These are phyloP conservation scores for Caenorhabditis sp. DNA, from an alignment of 2,888 invertebrate genomes.

Conservation along the genomic window DNA sequence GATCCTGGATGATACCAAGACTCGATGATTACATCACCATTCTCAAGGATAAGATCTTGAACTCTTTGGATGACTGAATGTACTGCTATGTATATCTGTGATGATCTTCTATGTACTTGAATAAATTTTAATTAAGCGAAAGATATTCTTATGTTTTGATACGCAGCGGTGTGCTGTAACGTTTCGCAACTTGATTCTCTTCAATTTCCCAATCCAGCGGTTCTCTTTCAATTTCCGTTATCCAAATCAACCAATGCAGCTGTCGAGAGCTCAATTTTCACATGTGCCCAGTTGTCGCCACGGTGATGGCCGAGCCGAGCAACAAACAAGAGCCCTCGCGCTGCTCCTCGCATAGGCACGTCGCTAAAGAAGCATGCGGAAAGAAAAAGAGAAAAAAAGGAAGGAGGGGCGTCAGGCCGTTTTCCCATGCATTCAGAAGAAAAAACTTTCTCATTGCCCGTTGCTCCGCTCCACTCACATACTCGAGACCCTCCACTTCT, in stretches of 20 bases:
- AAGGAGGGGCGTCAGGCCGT: slow-evolving; percentile 39
- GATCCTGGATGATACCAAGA: no score
- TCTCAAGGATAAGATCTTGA: no score
- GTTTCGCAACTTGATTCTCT: no score
- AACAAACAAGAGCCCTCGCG: slow-evolving; percentile 28
- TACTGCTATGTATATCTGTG: no score
- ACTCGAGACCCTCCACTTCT: slow-evolving; percentile 22
- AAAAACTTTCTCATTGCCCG: slow-evolving; percentile 56
- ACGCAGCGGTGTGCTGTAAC: no score
- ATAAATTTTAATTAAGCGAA: no score
- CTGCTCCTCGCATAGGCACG: slow-evolving; percentile 30
- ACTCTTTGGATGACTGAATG: background rate
- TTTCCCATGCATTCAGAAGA: slow-evolving; percentile 65
- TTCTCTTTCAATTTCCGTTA: slow-evolving; percentile 34
- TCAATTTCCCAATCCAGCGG: no score
- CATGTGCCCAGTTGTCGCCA: slow-evolving; percentile 49
- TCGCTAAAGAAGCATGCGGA: slow-evolving; percentile 18
- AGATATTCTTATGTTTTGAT: no score
- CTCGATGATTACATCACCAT: no score
- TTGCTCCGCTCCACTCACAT: slow-evolving; percentile 10
- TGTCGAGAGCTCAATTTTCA: background rate
- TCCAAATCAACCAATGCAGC: background rate
- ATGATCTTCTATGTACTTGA: no score
- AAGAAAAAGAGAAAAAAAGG: slow-evolving; percentile 5
- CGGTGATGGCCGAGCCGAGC: slow-evolving; percentile 44